A percentile compares a stretch with the other conserved stretches of the same genome.
phyloP scores from a whole-genome alignment of 2,113 vertebrate species.

The Saimiri boliviensis region DNA sequence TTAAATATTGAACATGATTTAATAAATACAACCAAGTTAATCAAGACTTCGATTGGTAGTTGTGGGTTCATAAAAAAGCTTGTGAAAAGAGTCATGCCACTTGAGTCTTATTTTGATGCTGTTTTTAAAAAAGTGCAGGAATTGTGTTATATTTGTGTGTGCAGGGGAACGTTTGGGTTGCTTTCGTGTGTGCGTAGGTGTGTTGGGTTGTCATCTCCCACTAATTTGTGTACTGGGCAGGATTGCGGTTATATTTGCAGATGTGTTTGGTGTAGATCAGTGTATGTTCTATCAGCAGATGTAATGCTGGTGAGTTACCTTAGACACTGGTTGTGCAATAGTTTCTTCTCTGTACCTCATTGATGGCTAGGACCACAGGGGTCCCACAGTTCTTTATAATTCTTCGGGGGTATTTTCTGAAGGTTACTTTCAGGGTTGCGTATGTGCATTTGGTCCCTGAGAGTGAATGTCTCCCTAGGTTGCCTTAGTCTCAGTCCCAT shows the following conservation, averaged over 20 bases:
- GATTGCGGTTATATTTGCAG: not conserved
- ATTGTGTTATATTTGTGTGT: not conserved
- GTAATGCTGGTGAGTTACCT: not conserved
- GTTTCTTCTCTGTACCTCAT: not conserved
- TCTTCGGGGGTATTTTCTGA: not conserved
- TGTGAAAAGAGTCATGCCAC: conserved; percentile 42
- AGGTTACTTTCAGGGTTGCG: not conserved
- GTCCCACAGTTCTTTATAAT: not conserved
- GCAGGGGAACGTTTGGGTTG: not conserved
- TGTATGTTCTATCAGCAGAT: not conserved
- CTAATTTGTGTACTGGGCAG: not conserved
- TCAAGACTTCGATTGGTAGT: conserved; percentile 78
- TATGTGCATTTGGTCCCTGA: not conserved
- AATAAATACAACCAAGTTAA: conserved; percentile 77
- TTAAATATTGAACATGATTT: conserved; percentile 83
- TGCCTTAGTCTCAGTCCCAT: not conserved
- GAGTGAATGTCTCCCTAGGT: not conserved
- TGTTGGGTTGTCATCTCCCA: not conserved
- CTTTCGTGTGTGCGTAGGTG: not conserved
- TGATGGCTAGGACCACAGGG: not conserved
- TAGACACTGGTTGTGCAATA: not conserved
- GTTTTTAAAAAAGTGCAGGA: not conserved
- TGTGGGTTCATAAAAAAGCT: conserved; percentile 62
- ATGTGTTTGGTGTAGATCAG: too few species aligned
- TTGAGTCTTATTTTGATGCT: not conserved